Evolutionary conservation across 2,113 vertebrate species (phyloP).

Genomic region (Herpetotheres cachinnans): DNA sequence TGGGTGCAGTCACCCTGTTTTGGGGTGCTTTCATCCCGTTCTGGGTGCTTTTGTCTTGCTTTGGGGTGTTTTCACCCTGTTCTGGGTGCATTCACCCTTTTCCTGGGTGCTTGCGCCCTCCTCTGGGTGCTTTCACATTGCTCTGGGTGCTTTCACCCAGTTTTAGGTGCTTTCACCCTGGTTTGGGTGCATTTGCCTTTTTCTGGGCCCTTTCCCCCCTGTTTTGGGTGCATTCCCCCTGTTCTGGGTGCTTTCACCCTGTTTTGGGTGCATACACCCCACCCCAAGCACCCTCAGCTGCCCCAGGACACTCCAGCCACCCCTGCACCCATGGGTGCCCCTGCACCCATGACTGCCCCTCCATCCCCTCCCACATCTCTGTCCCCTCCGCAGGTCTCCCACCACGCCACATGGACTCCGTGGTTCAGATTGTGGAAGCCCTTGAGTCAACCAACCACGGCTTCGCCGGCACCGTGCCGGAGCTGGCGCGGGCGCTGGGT

Average conservation of each 20-base stretch:
- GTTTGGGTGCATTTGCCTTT: not conserved
- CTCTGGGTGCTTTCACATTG: too few relatives aligned
- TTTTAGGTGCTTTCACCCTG: too few relatives aligned
- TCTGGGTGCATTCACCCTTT: not conserved
- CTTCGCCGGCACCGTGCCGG: not conserved
- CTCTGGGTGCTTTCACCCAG: not conserved
- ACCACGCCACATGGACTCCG: slow-evolving; percentile 70
- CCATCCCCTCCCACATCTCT: fast-evolving
- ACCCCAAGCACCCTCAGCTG: not conserved
- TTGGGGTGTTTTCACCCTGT: fast-evolving
- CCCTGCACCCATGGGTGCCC: too few relatives aligned
- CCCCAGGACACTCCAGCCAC: fast-evolving
- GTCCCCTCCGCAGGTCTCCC: slow-evolving; percentile 41
- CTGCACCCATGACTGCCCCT: not conserved
- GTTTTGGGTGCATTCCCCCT: not conserved
- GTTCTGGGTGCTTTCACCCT: too few relatives aligned
- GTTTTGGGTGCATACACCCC: not conserved
- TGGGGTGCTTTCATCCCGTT: not conserved
- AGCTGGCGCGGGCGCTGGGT: slow-evolving; percentile 24
- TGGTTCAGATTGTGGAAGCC: slow-evolving; percentile 71
- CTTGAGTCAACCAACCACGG: slow-evolving; percentile 49
- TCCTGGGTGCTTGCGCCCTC: too few relatives aligned
- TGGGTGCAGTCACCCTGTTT: not conserved
- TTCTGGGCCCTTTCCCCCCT: too few relatives aligned
- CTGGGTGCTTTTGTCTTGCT: not conserved